Conservation (phyloP, 2,797 vertebrate species). For the Microcaecilia unicolor region DNA sequence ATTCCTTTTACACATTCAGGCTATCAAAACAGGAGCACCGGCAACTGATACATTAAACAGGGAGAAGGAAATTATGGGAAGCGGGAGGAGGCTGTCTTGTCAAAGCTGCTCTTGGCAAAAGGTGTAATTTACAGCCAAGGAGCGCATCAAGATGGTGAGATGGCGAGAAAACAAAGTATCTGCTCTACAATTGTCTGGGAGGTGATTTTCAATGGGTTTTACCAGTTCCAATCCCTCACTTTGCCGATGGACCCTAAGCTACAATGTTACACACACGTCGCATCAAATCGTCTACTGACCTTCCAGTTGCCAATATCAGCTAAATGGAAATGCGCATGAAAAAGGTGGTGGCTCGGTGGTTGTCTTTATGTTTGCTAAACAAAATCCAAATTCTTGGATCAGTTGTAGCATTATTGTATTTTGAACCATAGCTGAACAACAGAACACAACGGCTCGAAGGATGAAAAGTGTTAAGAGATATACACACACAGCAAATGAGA, state of each 20-base stretch:
- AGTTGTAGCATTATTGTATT: too few species aligned
- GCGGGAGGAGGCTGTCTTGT: neutral
- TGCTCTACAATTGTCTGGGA: neutral
- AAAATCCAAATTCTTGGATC: too few species aligned
- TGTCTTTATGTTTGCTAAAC: too few species aligned
- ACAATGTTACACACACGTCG: neutral
- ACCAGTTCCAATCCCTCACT: neutral
- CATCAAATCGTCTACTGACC: too few species aligned
- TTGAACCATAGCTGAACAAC: too few species aligned
- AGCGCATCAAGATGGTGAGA: neutral
- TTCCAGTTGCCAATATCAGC: too few species aligned
- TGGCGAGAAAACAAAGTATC: neutral
- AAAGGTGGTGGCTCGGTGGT: too few species aligned
- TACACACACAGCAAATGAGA: too few species aligned
- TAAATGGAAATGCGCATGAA: too few species aligned
- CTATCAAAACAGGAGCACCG: neutral
- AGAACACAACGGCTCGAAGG: too few species aligned
- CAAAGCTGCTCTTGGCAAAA: neutral
- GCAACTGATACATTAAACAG: constrained; percentile 7
- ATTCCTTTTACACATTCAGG: neutral
- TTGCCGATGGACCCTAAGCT: neutral
- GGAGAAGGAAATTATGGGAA: neutral
- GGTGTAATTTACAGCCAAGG: neutral
- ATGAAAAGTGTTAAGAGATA: too few species aligned
- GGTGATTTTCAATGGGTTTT: neutral